Base-by-base conservation (phyloP, 2,113 vertebrate species). In the Apodemus speciosus region DNA sequence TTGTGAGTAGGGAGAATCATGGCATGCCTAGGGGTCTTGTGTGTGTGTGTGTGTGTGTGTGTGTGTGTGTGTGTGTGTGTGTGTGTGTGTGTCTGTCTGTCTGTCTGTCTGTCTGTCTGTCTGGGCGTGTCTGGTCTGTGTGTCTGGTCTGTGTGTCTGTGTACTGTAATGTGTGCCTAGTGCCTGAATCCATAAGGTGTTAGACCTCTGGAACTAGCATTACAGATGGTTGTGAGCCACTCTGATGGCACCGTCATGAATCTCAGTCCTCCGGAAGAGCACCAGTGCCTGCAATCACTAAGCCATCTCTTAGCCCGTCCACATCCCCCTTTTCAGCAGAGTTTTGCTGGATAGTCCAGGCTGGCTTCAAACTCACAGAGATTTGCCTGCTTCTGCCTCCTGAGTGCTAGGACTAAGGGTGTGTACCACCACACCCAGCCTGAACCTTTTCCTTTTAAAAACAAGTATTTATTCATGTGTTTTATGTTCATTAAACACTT, bases 101-200 rank as follows among this genome's bases (percentile, higher is more conserved):
- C 1, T 62, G 80, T 83, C 2, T 83, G 10, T 10, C n/a, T n/a
- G 56, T 20, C 43, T 62, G 18, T 83, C n/a, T 6, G 3, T 62
- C 25, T 10, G 2, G n/a, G 2, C 62, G 10, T 27, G 38, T 20
- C 6, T 16, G 58, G 56, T 20, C 43, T 62, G 18, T 83, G 56
- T 6, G 3, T 62, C 25, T 10, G 2, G 2, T 62, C 56, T 83
- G 2, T 83, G 10, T 27, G 38, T 20, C 6, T 16, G 58, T 83
- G 58, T 43, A 32, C 25, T 14, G 6, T 2, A 0, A 0, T 10
- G 56, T 83, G 56, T 30, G 14, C 56, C 13, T 40, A 32, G 27
- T 64, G 25, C 58, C 38, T 6, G 27, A 84, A 32, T 38, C 58
- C 56, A 30, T 25, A 62, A 60, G 38, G 38, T 62, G 25, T 32